phyloP scores from a whole-genome alignment of 2,888 invertebrate genomes.

The Diaprepes abbreviatus region DNA sequence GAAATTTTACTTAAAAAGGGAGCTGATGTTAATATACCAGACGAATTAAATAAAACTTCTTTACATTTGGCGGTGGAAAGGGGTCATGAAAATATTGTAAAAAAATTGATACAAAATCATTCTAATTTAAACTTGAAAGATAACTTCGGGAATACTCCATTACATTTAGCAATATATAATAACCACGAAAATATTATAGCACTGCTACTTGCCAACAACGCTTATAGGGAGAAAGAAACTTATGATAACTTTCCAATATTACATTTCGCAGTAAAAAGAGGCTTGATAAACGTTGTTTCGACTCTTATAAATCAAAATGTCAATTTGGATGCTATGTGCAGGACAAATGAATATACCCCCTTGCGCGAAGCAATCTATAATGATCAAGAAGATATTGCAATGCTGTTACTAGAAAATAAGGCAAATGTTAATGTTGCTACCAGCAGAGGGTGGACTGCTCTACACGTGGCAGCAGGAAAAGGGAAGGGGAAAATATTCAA shows the following conservation, averaged over 20 bases:
- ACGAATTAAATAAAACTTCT: background rate
- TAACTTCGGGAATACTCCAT: background rate
- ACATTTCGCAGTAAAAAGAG: background rate
- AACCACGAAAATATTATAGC: background rate
- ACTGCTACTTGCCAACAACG: background rate
- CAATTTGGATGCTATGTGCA: background rate
- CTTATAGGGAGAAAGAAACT: background rate
- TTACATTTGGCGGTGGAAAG: background rate
- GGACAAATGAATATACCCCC: background rate
- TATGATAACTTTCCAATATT: background rate
- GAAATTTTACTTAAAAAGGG: background rate
- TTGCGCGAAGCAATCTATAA: background rate
- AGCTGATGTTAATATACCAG: background rate
- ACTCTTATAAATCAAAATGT: background rate
- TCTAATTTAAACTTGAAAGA: background rate
- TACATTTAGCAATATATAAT: conserved; percentile 4
- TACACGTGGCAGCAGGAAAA: conserved; percentile 8
- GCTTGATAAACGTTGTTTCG: background rate
- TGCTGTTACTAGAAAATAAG: background rate
- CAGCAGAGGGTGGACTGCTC: background rate
- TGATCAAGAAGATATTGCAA: background rate
- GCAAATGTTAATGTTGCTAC: conserved; percentile 9
- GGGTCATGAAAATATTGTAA: background rate
- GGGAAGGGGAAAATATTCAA: background rate
- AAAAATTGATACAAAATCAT: background rate